A percentile compares a stretch with the other conserved stretches of the same genome.
Evolutionary conservation across 2,113 vertebrate genomes (phyloP).

Genomic region (Cebidichthys violaceus): DNA sequence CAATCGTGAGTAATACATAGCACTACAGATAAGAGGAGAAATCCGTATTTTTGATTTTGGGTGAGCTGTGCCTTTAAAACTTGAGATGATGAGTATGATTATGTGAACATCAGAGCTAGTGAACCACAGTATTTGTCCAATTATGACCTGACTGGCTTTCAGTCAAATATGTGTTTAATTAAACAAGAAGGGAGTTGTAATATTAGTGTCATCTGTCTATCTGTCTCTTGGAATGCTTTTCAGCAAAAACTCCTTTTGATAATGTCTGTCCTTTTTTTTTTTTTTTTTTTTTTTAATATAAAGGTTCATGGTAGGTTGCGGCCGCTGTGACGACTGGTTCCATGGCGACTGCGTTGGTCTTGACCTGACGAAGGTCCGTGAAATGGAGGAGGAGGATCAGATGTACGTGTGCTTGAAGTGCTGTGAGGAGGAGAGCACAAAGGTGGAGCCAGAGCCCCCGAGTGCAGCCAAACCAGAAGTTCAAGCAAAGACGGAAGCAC

Average conservation of each 20-base stretch:
- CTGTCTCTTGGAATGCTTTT: background rate
- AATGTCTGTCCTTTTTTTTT: background rate
- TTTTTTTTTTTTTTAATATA: background rate
- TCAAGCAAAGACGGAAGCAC: slow-evolving; percentile 74
- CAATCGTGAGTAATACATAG: background rate
- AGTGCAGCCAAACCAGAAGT: slow-evolving; percentile 70
- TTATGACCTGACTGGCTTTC: background rate
- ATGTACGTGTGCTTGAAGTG: slow-evolving; percentile 97
- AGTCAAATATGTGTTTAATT: background rate
- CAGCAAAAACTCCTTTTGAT: slow-evolving; percentile 1
- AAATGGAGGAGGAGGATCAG: slow-evolving; percentile 97
- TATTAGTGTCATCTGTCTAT: background rate
- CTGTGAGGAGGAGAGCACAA: slow-evolving; percentile 93
- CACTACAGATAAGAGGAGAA: background rate
- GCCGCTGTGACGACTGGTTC: slow-evolving; percentile 98
- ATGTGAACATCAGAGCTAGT: background rate
- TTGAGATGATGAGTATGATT: background rate
- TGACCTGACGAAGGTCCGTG: slow-evolving; percentile 93
- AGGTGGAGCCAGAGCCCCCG: slow-evolving; percentile 76
- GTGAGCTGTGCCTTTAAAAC: background rate
- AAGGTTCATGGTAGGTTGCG: slow-evolving; percentile 99
- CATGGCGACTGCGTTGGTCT: slow-evolving; percentile 97
- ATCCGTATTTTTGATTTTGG: background rate
- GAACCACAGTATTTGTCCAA: background rate
- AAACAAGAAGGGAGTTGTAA: background rate